Evolutionary conservation across 2,797 vertebrate species (phyloP).

Genomic region (Dermochelys coriacea): DNA sequence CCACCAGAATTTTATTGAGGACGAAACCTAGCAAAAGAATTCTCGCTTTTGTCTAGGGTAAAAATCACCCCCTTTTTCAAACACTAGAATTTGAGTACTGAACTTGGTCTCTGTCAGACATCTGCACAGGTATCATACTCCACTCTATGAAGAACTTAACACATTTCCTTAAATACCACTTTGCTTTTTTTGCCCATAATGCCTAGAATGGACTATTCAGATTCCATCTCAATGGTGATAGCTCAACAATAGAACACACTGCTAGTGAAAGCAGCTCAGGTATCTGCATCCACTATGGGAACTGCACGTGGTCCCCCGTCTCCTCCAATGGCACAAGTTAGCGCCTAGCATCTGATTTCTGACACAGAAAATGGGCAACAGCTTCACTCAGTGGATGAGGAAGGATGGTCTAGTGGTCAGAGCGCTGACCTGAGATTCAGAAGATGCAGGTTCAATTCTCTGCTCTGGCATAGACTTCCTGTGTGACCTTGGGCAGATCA

Average conservation of each 20-base stretch:
- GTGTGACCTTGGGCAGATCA: rapidly evolving
- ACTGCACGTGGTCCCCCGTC: rapidly evolving
- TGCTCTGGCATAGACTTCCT: background rate
- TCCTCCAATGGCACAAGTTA: background rate
- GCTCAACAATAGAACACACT: background rate
- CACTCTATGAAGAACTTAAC: background rate
- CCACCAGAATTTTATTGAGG: background rate
- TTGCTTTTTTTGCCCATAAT: slow-evolving; percentile 31
- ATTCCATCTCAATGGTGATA: slow-evolving; percentile 28
- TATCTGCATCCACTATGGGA: rapidly evolving
- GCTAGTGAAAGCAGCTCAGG: background rate
- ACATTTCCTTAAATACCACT: rapidly evolving
- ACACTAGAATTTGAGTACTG: rapidly evolving
- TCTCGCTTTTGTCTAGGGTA: background rate
- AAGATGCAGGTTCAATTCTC: rapidly evolving
- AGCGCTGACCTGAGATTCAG: rapidly evolving
- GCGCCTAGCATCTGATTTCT: background rate
- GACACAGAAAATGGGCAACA: background rate
- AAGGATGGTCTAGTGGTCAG: background rate
- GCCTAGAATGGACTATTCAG: background rate
- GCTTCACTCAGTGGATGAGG: background rate
- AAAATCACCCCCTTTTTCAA: background rate
- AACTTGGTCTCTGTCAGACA: background rate
- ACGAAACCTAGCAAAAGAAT: slow-evolving; percentile 11
- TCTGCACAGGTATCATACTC: background rate